Percentiles rank a stretch among this genome's conserved stretches.
These are phyloP conservation scores for Tetragonisca angustula DNA, from an alignment of 2,888 invertebrate genomes.

Conservation along the genomic window DNA sequence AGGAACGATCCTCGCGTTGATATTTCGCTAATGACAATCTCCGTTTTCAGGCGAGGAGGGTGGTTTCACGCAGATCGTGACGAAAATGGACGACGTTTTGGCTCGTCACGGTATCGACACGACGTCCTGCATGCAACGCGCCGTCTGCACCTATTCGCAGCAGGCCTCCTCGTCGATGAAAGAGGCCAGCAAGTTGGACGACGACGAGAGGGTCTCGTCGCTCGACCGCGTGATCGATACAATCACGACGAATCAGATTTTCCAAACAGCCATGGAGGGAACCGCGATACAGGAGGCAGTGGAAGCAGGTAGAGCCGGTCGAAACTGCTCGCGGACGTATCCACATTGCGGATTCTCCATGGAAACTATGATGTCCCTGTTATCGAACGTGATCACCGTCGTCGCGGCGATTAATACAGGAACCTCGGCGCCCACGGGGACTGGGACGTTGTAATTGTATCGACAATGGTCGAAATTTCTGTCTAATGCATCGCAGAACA, in stretches of 20 bases:
- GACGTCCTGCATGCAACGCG: slow-evolving; percentile 87
- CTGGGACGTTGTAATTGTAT: slow-evolving; percentile 54
- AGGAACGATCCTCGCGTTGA: background rate
- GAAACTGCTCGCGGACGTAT: slow-evolving; percentile 84
- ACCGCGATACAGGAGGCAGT: slow-evolving; percentile 86
- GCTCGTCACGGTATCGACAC: slow-evolving; percentile 87
- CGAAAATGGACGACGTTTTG: slow-evolving; percentile 85
- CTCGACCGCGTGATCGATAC: slow-evolving; percentile 78
- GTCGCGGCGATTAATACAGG: slow-evolving; percentile 59
- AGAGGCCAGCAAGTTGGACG: slow-evolving; percentile 63
- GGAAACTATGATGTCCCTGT: slow-evolving; percentile 79
- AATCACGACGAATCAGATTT: slow-evolving; percentile 79
- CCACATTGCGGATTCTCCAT: slow-evolving; percentile 84
- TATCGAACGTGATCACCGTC: slow-evolving; percentile 76
- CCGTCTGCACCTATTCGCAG: slow-evolving; percentile 89
- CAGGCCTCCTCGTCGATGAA: slow-evolving; percentile 85
- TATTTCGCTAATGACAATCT: background rate
- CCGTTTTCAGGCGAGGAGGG: slow-evolving; percentile 86
- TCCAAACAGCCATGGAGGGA: slow-evolving; percentile 83
- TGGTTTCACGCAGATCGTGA: slow-evolving; percentile 87
- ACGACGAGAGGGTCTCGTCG: slow-evolving; percentile 71
- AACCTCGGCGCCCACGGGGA: slow-evolving; percentile 53
- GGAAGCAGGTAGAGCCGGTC: slow-evolving; percentile 83
- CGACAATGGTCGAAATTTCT: background rate
- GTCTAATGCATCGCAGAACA: background rate